phyloP scores from a whole-genome alignment of 2,797 vertebrate species.

The Sebastes minor region DNA sequence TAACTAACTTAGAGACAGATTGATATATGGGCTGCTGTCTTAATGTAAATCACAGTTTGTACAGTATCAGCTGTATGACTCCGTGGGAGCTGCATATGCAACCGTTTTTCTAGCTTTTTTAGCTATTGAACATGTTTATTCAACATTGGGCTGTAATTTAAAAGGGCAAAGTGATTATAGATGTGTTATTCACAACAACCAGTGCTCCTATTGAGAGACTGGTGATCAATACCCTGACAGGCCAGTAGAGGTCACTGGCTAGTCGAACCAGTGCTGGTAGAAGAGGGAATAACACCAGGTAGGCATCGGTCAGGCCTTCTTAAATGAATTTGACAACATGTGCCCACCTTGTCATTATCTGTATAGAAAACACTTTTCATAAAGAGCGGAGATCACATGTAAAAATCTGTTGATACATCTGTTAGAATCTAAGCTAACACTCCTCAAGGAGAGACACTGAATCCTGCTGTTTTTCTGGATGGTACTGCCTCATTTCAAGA shows the following conservation, averaged over 20 bases:
- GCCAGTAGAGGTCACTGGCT: too few relatives aligned
- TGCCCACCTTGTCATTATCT: neutral
- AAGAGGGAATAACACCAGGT: too few relatives aligned
- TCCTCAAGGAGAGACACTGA: too few relatives aligned
- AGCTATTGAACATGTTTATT: neutral
- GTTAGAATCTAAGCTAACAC: neutral
- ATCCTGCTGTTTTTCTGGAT: too few relatives aligned
- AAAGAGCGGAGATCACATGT: neutral
- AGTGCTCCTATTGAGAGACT: neutral
- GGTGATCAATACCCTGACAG: neutral
- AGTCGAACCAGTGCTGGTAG: too few relatives aligned
- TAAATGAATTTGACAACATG: neutral
- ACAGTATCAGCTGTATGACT: neutral
- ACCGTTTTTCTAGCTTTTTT: neutral
- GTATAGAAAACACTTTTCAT: neutral
- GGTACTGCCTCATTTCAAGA: neutral
- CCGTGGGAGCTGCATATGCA: neutral
- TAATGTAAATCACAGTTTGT: neutral
- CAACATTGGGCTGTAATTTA: neutral
- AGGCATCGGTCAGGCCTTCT: too few relatives aligned
- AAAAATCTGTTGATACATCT: neutral
- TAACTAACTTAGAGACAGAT: neutral
- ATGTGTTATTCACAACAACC: neutral
- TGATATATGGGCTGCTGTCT: neutral
- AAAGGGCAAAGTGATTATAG: neutral